Evolutionary conservation across 2,888 invertebrate species (phyloP), one percentile per base, ranked within the genome.

Genomic region (Pollenia labialis): DNA sequence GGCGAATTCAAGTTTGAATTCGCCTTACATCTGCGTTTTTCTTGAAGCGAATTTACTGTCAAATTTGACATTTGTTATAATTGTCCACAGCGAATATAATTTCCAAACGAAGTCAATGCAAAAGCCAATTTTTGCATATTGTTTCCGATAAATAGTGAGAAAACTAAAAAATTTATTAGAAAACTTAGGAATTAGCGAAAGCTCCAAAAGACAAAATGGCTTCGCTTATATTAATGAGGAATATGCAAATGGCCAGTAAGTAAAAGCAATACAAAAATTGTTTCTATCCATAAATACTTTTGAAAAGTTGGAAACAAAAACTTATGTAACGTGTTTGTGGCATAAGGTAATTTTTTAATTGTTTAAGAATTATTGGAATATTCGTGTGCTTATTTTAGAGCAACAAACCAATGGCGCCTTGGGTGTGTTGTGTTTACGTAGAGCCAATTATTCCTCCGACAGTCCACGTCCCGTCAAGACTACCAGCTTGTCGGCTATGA

Each of bases 401-500:
- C 91, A 91, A 88, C 92, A 92, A 77, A 88, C 90, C 85, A 90
- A 83, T 81, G 92, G 92, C 23, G 89, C 90, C 9, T 88, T 93
- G 44, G 92, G 93, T 75, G 91, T 92, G 48, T 58, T 92, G 23
- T 92, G 91, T 58, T 81, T 92, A 62, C 92, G 92, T n/a, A 87
- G 90, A 54, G 89, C 90, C 7, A 82, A 89, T 74, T 91, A 91
- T 84, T 90, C 92, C 4, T 89, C 91, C 2, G 93, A 93, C 69
- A 89, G 88, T 2, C 92, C 93, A 23, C 92, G 93, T 46, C 92
- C 93, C 2, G 87, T 93, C 32, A 94, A 93, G 88, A 94, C 93
- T 72, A 94, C 94, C 87, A 96, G 96, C 93, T 91, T 96, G 77
- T 94, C 96, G 10, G 94, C 95, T 0, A 94, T 97, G 91, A 97